Evolutionary conservation across 2,888 invertebrate species (phyloP), one percentile per base, ranked within the genome.

Genomic region (Abrostola tripartita): DNA sequence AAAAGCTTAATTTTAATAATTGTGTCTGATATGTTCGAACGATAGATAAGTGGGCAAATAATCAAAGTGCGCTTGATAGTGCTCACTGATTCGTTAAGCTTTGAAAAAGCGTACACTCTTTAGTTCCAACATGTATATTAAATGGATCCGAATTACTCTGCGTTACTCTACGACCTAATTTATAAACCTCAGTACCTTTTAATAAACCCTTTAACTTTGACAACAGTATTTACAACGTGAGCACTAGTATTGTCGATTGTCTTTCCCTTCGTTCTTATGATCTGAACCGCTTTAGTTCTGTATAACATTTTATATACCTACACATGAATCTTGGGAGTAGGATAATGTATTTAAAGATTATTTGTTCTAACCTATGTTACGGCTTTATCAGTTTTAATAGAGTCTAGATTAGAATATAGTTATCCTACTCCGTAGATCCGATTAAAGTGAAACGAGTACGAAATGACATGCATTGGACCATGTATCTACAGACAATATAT

Each of bases 241-340:
- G 91, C 90, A 88, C 90, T 89, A 87, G 90, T 92, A 92, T 92
- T 92, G 92, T 92, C 92, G 88, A 82, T 83, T 86, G 86, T 90
- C 88, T 86, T 88, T 83, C 85, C 79, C 73, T 78, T 76, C 84
- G 78, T 82, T 85, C 79, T 82, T 80, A 78, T 71, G 41, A 61
- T 80, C 79, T 79, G 83, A 81, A 83, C 74, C 76, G 75, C 75
- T 71, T 62, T 66, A 52, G 77, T 68, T 75, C 81, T 85, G 79
- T 86, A 86, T 81, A 84, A 71, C 70, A 79, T 70, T 67, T 73
- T 81, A 75, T 72, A 75, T 74, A 61, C 24, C 62, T 65, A 52
- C 68, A 14, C 74, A 69, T 50, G 57, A 61, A 70, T 67, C 68
- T 64, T 63, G 53, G 54, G 77, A 80, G 69, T 70, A 70, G 65